phyloP scores from a whole-genome alignment of 2,113 vertebrate species.

The Dasyornis broadbenti region DNA sequence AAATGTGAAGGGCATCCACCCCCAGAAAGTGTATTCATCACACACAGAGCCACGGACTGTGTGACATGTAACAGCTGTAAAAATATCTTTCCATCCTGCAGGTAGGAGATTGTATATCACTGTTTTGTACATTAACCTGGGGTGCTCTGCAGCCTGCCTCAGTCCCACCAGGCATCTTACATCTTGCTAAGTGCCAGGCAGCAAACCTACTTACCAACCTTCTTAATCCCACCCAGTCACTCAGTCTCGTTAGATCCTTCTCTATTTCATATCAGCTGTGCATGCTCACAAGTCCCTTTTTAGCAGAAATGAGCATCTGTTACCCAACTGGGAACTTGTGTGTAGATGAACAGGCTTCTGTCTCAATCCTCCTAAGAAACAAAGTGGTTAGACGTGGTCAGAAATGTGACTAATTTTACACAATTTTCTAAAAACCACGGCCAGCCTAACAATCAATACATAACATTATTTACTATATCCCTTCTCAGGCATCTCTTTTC shows the following conservation, averaged over 20 bases:
- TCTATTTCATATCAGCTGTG: neutral
- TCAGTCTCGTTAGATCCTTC: neutral
- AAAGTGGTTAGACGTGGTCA: neutral
- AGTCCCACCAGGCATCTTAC: neutral
- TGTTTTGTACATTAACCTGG: neutral
- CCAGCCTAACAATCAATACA: neutral
- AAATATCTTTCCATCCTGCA: neutral
- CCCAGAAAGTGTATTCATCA: neutral
- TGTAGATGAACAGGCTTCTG: neutral
- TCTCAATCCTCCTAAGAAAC: neutral
- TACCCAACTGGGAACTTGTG: neutral
- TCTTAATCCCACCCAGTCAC: neutral
- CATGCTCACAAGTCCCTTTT: neutral
- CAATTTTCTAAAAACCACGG: neutral
- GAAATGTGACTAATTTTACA: neutral
- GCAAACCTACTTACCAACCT: neutral
- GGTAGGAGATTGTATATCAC: neutral
- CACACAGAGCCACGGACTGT: neutral
- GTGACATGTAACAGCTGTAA: neutral
- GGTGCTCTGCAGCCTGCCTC: neutral
- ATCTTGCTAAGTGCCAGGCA: neutral
- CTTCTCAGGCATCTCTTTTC: neutral
- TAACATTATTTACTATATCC: neutral
- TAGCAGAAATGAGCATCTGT: neutral
- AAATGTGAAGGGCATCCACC: rapidly evolving